These are phyloP conservation scores for Elegia similella DNA, from an alignment of 2,888 invertebrate species.

Conservation along the genomic window DNA sequence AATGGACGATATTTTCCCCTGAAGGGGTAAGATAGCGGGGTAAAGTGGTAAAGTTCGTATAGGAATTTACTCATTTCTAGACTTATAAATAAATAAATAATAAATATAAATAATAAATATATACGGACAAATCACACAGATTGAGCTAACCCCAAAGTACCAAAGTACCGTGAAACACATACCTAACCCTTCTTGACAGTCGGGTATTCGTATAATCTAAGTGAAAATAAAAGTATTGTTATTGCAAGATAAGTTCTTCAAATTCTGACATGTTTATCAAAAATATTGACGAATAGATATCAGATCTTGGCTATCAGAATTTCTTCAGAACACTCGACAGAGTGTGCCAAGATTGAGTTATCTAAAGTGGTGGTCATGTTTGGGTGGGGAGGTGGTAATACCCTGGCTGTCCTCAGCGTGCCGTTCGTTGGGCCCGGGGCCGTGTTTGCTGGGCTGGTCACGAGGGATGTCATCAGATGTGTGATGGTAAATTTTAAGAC, in stretches of 20 bases:
- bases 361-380: slow-evolving; percentile 28
- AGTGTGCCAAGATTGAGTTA: slow-evolving; percentile 19
- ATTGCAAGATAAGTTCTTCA: background rate
- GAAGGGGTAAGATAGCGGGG: too few species aligned
- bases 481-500: background rate
- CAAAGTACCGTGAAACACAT: too few species aligned
- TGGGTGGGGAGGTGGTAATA: slow-evolving; percentile 37
- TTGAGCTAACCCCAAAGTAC: too few species aligned
- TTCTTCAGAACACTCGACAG: slow-evolving; percentile 16
- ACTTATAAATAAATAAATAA: too few species aligned
- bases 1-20: too few species aligned
- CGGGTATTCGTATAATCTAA: too few species aligned
- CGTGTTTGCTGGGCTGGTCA: slow-evolving; percentile 34
- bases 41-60: too few species aligned
- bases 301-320: background rate
- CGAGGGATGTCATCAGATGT: slow-evolving; percentile 8
- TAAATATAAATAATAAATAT: too few species aligned
- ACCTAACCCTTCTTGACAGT: too few species aligned
- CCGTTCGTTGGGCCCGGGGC: slow-evolving; percentile 44
- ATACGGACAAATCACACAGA: too few species aligned
- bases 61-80: too few species aligned
- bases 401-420: slow-evolving; percentile 37
- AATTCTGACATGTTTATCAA: background rate
- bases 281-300: background rate
- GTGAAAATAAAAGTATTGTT: background rate